These are phyloP conservation scores for Aptenodytes patagonicus DNA, from an alignment of 2,113 vertebrate genomes.

Conservation along the genomic window DNA sequence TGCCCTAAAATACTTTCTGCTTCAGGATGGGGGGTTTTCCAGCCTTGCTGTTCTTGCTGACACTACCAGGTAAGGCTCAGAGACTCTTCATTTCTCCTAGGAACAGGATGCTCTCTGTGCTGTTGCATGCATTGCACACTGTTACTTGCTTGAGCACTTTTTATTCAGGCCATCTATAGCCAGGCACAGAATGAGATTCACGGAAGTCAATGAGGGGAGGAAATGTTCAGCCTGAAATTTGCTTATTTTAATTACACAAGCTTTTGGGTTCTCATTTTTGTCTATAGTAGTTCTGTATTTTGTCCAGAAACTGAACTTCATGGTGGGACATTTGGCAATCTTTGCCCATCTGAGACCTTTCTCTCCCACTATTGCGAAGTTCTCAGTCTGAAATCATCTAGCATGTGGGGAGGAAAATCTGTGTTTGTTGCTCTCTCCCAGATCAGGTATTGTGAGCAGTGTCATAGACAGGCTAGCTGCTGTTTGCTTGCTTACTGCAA, in stretches of 20 bases:
- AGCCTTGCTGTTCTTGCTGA: background rate
- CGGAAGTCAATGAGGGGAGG: background rate
- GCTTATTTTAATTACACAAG: background rate
- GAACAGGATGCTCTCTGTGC: too few species aligned
- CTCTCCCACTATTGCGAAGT: background rate
- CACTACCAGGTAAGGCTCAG: background rate
- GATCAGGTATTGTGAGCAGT: background rate
- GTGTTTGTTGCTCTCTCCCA: background rate
- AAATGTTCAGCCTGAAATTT: background rate
- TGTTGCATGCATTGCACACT: background rate
- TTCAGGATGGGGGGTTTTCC: background rate
- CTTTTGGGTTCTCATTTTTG: background rate
- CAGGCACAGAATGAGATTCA: background rate
- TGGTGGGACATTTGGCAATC: background rate
- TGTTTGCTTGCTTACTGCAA: background rate
- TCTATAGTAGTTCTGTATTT: background rate
- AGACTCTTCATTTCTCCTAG: background rate
- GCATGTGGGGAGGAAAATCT: background rate
- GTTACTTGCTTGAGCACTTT: background rate
- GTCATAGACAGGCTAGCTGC: background rate
- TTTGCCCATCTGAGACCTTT: background rate
- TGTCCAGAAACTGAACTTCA: background rate
- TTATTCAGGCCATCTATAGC: background rate
- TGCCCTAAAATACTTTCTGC: background rate
- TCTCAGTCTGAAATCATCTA: background rate